These are phyloP conservation scores for Prietella phreatophila DNA, from an alignment of 2,113 vertebrate genomes.

Conservation along the genomic window DNA sequence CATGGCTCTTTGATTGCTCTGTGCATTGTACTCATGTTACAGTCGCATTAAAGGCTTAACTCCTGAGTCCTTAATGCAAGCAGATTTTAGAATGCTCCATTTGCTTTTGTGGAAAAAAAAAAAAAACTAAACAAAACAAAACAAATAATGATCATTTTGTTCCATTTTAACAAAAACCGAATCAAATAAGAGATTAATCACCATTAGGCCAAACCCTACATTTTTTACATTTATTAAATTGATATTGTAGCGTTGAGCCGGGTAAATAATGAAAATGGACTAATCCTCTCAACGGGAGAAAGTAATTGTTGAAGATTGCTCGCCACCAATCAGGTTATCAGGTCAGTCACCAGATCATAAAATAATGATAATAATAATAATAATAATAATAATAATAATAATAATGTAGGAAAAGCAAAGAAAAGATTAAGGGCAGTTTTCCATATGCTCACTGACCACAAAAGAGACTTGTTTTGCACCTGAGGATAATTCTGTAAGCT, in stretches of 20 bases:
- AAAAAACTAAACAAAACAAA: neutral
- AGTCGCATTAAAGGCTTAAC: conserved; percentile 51
- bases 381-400: no score
- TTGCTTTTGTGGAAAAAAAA: conserved; percentile 14
- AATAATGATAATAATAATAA: no score
- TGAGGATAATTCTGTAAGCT: conserved; percentile 1
- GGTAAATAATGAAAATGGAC: conserved; percentile 63
- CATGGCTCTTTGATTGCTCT: conserved; percentile 17
- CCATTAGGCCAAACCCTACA: conserved; percentile 58
- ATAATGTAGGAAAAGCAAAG: conserved; percentile 4
- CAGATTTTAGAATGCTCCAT: conserved; percentile 44
- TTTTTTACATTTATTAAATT: conserved; percentile 63
- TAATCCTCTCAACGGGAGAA: conserved; percentile 54
- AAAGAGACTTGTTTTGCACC: neutral
- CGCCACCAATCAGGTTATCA: conserved; percentile 61
- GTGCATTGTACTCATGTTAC: conserved; percentile 35
- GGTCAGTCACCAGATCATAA: conserved; percentile 18
- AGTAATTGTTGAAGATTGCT: conserved; percentile 57
- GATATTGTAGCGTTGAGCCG: conserved; percentile 58
- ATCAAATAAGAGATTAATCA: conserved; percentile 60
- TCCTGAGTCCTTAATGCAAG: conserved; percentile 29
- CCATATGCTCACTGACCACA: conserved; percentile 1
- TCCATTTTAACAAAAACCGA: conserved; percentile 27
- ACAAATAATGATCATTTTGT: conserved; percentile 13
- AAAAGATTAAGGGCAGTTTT: conserved; percentile 13